phyloP scores from a whole-genome alignment of 1,140 invertebrate genomes.

The Drosophila rhopaloa region DNA sequence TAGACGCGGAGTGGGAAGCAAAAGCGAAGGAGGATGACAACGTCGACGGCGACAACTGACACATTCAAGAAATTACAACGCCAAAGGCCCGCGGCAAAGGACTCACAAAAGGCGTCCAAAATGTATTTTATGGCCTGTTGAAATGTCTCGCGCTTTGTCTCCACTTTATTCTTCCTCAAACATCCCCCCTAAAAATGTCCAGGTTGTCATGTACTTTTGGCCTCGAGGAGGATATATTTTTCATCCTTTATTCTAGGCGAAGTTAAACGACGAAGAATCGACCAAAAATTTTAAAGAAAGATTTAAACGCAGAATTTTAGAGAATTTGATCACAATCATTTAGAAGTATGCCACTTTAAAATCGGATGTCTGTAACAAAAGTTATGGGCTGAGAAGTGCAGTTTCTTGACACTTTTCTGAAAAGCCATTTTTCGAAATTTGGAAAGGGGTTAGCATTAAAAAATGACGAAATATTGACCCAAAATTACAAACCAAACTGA shows the following conservation, averaged over 20 bases:
- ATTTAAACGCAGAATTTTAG: constrained; percentile 1
- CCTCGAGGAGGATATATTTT: constrained; percentile 1
- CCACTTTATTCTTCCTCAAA: too few species aligned
- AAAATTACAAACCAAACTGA: too few species aligned
- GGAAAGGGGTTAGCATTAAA: too few species aligned
- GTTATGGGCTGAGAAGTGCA: too few species aligned
- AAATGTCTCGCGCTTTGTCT: constrained; percentile 66
- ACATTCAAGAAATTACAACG: constrained; percentile 81
- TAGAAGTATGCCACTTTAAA: too few species aligned
- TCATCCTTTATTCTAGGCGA: background rate
- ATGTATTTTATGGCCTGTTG: constrained; percentile 79
- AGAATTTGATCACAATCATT: too few species aligned
- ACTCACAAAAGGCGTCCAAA: constrained; percentile 66
- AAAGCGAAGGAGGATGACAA: constrained; percentile 19
- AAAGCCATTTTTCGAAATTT: too few species aligned
- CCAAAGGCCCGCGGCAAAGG: constrained; percentile 53
- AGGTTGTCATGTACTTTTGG: constrained; percentile 40
- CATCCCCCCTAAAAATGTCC: constrained; percentile 18
- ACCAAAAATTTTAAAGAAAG: too few species aligned
- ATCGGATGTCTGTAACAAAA: too few species aligned
- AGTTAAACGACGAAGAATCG: too few species aligned
- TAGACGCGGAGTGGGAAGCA: constrained; percentile 23
- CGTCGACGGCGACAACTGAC: constrained; percentile 39
- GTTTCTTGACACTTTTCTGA: too few species aligned
- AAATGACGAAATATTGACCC: too few species aligned